Conservation (phyloP, 1,140 invertebrate species). For the Drosophila virilis region DNA sequence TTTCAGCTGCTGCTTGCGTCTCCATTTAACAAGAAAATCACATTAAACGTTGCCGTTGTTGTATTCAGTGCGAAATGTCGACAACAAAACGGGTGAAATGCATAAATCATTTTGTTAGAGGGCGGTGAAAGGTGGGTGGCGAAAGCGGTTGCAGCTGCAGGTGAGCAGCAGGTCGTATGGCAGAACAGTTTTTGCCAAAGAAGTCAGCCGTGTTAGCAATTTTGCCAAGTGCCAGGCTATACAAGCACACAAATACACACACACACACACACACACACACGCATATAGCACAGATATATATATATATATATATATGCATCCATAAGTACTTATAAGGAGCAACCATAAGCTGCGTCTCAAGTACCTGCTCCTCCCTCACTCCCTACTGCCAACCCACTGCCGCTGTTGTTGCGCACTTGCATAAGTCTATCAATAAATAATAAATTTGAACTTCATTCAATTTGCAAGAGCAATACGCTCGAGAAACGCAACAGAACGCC, state of each 20-base stretch:
- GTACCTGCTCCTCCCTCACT: background rate
- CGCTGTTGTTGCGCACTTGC: slow-evolving; percentile 52
- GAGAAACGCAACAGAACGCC: slow-evolving; percentile 45
- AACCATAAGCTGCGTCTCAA: slow-evolving; percentile 5
- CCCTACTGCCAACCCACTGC: background rate
- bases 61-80: slow-evolving; percentile 39
- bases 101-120: slow-evolving; percentile 70
- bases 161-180: background rate
- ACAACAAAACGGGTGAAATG: slow-evolving; percentile 57
- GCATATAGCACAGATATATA: background rate
- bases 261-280: background rate
- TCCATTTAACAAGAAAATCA: slow-evolving; percentile 66
- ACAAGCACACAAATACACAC: slow-evolving; percentile 3
- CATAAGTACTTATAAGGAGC: slow-evolving; percentile 1
- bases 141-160: background rate
- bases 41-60: slow-evolving; percentile 48
- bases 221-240: slow-evolving; percentile 43
- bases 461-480: slow-evolving; percentile 67
- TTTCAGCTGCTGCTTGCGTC: slow-evolving; percentile 19
- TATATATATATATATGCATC: slow-evolving; percentile 4
- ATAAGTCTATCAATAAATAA: slow-evolving; percentile 80
- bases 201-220: slow-evolving; percentile 48
- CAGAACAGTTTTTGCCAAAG: slow-evolving; percentile 24
- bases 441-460: slow-evolving; percentile 73
- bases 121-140: background rate